Base-by-base conservation (phyloP, 1,140 invertebrate genomes). In the Nylanderia fulva region DNA sequence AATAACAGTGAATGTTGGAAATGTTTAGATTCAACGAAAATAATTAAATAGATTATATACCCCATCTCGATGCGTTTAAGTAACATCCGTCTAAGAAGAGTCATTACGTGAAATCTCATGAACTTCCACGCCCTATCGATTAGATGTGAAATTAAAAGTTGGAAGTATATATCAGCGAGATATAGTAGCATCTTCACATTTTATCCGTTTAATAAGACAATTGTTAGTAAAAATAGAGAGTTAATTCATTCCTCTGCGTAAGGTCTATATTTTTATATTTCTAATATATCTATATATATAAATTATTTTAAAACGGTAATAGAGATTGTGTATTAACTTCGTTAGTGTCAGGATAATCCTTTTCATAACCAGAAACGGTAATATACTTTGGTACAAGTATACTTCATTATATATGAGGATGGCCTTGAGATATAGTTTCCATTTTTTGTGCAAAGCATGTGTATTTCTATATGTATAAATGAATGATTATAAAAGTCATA, bases 371-470 rank as follows among this genome's bases (percentile, higher is more conserved):
- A 86, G 87, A 86, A 89, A 89, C 69, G 80, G 75, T 89, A 88
- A 89, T 86, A 82, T 89, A 89, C 87, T 89, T 89, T 89, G 88
- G 88, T 89, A 89, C 80, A 89, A 63, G 48, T 89, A 89, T 85
- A 66, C 48, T 86, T 84, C n/a, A 86, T 74, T 58, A 42, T 86
- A 72, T 63, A 80, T 18, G 39, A 89, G 85, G 74, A 86, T 84
- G 79, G 87, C 88, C 88, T 89, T 89, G 88, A 89, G 42, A 68
- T 21, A 84, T 86, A 89, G 87, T 89, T 89, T 89, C 87, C 36
- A 54, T 60, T 68, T 89, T 39, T 36, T 42, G 27, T 9, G 52
- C 36, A 85, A 15, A 5, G 33, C 15, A 18, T 27, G 42, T 87
- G 48, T 84, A n/a, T 1, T 4, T 48, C 4, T 42, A 69, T 45